phyloP scores from a whole-genome alignment of 1,140 invertebrate species.

The Drosophila sechellia region DNA sequence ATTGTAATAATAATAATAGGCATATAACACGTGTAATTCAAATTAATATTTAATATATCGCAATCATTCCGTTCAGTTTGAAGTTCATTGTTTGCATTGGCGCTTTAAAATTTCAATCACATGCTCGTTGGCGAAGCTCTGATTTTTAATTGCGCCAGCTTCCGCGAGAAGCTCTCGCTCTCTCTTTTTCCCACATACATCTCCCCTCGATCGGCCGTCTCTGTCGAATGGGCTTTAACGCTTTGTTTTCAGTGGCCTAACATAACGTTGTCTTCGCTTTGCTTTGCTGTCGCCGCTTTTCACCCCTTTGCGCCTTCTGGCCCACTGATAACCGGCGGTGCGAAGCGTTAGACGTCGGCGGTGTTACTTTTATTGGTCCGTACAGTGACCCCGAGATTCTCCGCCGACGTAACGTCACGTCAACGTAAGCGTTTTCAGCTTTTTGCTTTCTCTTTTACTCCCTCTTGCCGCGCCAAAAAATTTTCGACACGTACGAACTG shows the following conservation, averaged over 20 bases:
- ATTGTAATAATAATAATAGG: no score
- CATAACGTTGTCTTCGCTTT: constrained; percentile 5
- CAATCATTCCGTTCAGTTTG: background rate
- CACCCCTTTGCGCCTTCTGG: constrained; percentile 10
- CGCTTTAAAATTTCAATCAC: constrained; percentile 30
- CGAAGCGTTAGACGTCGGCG: constrained; percentile 5
- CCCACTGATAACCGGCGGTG: constrained; percentile 25
- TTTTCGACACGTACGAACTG: background rate
- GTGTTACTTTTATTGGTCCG: constrained; percentile 30
- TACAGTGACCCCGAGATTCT: constrained; percentile 34
- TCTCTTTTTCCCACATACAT: background rate
- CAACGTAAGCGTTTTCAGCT: constrained; percentile 20
- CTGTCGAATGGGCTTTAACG: background rate
- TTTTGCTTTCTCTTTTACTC: constrained; percentile 35
- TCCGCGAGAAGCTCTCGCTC: constrained; percentile 39
- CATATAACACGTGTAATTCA: no score
- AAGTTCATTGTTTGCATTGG: background rate
- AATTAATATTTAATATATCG: no score
- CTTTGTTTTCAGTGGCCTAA: constrained; percentile 2
- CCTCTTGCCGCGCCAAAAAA: background rate
- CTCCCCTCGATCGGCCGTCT: background rate
- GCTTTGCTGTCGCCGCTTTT: constrained; percentile 2
- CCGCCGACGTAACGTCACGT: constrained; percentile 26
- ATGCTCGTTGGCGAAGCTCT: constrained; percentile 39
- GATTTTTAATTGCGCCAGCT: constrained; percentile 44